Evolutionary conservation across 37 sponge, comb jelly and placozoan genomes (phyloP).

Genomic region (Diacarnus erythraeanus): DNA sequence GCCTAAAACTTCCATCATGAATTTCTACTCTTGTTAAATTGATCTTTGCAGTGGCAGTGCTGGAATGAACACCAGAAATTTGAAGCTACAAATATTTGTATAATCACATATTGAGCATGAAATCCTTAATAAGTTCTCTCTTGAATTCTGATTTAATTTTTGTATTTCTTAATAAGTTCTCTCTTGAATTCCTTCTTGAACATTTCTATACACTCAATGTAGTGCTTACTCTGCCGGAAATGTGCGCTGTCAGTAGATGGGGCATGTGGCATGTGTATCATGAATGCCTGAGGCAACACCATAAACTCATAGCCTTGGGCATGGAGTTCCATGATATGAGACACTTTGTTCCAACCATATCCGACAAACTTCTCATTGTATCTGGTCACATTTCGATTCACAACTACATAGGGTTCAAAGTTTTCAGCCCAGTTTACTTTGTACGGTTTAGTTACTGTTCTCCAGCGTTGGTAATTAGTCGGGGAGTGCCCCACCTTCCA

Average conservation of each 20-base stretch:
- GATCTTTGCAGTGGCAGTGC: too few species aligned
- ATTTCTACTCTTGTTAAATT: too few species aligned
- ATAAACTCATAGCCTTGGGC: conserved; percentile 74
- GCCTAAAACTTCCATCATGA: too few species aligned
- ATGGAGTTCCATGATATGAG: conserved; percentile 82
- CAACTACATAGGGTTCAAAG: conserved; percentile 88
- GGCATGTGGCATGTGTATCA: conserved; percentile 88
- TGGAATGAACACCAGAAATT: too few species aligned
- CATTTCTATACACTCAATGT: conserved; percentile 68
- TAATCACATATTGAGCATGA: too few species aligned
- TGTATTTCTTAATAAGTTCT: conserved; percentile 31
- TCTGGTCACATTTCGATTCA: conserved; percentile 47
- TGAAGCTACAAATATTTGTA: too few species aligned
- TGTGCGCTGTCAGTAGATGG: conserved; percentile 80
- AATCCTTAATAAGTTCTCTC: neutral
- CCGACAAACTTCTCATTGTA: conserved; percentile 84
- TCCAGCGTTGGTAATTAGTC: conserved; percentile 80
- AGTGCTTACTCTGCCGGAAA: conserved; percentile 62
- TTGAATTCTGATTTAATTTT: neutral
- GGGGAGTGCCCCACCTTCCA: conserved; percentile 83
- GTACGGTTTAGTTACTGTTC: conserved; percentile 50
- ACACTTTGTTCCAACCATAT: conserved; percentile 97
- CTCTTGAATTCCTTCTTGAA: conserved; percentile 58
- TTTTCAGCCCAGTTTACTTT: conserved; percentile 79
- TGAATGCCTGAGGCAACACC: conserved; percentile 85